Evolutionary conservation across 2,888 invertebrate species (phyloP).

Genomic region (Coleophora flavipennella): DNA sequence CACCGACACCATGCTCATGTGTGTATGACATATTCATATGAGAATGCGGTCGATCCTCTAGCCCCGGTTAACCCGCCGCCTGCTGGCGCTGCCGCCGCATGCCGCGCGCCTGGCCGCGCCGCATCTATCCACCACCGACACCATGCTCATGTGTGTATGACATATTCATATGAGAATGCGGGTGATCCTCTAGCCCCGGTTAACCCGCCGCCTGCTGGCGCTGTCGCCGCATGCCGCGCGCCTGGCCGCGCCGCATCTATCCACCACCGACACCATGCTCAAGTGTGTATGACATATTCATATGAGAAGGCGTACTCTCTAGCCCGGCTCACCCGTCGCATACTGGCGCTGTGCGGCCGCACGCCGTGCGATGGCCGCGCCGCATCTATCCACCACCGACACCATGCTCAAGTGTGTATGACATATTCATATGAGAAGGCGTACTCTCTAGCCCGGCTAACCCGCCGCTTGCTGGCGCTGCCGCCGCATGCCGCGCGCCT

Average conservation of each 20-base stretch:
- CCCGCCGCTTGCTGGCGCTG: constrained; percentile 70
- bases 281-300: constrained; percentile 50
- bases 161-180: no score
- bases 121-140: constrained; percentile 78
- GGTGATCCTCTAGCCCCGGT: constrained; percentile 77
- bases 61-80: constrained; percentile 77
- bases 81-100: constrained; percentile 58
- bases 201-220: constrained; percentile 74
- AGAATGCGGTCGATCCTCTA: constrained; percentile 78
- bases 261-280: constrained; percentile 83
- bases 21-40: no score
- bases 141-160: constrained; percentile 75
- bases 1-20: background rate
- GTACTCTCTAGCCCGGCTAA: constrained; percentile 76
- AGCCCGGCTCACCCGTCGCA: background rate
- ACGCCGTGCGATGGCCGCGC: constrained; percentile 50
- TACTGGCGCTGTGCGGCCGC: constrained; percentile 21
- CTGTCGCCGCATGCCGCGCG: constrained; percentile 51
- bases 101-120: constrained; percentile 48
- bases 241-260: constrained; percentile 56
- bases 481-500: constrained; percentile 50
- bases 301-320: constrained; percentile 50
- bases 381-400: constrained; percentile 79
- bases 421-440: no score
- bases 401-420: constrained; percentile 76